A percentile compares a stretch with the other conserved stretches of the same genome.
phyloP scores from a whole-genome alignment of 2,888 invertebrate genomes.

The Anagyrus pseudococci region DNA sequence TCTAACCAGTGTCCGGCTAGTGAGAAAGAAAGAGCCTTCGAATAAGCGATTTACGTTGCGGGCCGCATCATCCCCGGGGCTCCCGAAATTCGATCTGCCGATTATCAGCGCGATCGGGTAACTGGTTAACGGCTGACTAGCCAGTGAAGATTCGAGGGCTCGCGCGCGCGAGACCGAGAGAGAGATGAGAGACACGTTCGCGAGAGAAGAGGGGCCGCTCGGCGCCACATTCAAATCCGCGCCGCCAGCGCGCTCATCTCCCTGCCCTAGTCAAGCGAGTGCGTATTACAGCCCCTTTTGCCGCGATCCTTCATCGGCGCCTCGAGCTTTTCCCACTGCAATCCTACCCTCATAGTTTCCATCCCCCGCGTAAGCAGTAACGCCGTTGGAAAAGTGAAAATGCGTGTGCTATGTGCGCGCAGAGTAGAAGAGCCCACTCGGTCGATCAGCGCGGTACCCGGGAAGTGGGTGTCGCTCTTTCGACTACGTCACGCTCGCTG shows the following conservation, averaged over 20 bases:
- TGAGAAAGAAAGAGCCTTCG: too few species aligned
- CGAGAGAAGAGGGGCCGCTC: neutral
- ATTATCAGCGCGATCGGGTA: conserved; percentile 31
- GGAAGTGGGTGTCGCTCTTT: conserved; percentile 38
- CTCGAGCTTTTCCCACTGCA: too few species aligned
- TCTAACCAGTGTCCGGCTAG: too few species aligned
- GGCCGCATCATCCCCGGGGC: too few species aligned
- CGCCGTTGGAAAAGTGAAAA: too few species aligned
- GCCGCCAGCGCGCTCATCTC: conserved; percentile 35
- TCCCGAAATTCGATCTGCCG: too few species aligned
- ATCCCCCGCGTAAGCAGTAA: too few species aligned
- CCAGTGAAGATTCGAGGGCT: too few species aligned
- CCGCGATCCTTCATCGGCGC: neutral
- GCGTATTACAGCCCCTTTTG: neutral
- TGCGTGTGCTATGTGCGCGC: too few species aligned
- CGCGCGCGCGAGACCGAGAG: conserved; percentile 25
- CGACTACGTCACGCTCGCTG: conserved; percentile 22
- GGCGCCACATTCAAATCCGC: conserved; percentile 29
- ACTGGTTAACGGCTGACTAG: conserved; percentile 37
- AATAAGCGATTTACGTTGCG: too few species aligned
- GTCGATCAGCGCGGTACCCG: conserved; percentile 20
- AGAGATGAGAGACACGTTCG: conserved; percentile 27
- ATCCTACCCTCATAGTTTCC: too few species aligned
- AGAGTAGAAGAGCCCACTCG: neutral
- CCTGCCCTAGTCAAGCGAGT: conserved; percentile 23